phyloP scores from a whole-genome alignment of 1,140 invertebrate genomes.

The Diplogasteroides magnus region DNA sequence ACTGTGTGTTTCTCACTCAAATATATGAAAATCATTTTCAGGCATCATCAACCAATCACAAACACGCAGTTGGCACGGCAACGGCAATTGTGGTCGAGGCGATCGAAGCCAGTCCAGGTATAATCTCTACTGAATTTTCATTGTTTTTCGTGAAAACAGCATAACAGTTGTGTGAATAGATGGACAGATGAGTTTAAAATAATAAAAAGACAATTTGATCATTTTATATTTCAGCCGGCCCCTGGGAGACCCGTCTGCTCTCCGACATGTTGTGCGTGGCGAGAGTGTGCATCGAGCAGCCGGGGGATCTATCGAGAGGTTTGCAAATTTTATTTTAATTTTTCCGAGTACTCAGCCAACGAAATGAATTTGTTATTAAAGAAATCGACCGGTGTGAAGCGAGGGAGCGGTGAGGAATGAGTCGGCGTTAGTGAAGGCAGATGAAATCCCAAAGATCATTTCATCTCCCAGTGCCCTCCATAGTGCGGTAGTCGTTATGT shows the following conservation, averaged over 20 bases:
- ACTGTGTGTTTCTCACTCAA: neutral
- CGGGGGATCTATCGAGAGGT: constrained; percentile 15
- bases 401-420: constrained; percentile 3
- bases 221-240: constrained; percentile 6
- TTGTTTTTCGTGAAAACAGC: neutral
- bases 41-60: constrained; percentile 1
- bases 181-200: neutral
- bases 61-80: constrained; percentile 24
- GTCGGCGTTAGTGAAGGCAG: too few species aligned
- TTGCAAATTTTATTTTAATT: constrained; percentile 6
- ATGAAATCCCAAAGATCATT: too few species aligned
- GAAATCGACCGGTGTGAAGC: too few species aligned
- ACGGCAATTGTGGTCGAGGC: constrained; percentile 23
- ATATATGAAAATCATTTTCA: neutral
- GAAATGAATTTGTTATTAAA: constrained; percentile 8
- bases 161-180: neutral
- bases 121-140: neutral
- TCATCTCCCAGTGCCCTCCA: too few species aligned
- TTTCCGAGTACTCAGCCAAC: neutral
- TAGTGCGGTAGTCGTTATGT: constrained; percentile 3
- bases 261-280: constrained; percentile 14
- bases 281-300: constrained; percentile 13
- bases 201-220: neutral
- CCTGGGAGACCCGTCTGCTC: constrained; percentile 20
- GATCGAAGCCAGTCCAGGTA: constrained; percentile 15